Conservation (phyloP, 2,113 vertebrate genomes). For the Sinocyclocheilus anshuiensis region DNA sequence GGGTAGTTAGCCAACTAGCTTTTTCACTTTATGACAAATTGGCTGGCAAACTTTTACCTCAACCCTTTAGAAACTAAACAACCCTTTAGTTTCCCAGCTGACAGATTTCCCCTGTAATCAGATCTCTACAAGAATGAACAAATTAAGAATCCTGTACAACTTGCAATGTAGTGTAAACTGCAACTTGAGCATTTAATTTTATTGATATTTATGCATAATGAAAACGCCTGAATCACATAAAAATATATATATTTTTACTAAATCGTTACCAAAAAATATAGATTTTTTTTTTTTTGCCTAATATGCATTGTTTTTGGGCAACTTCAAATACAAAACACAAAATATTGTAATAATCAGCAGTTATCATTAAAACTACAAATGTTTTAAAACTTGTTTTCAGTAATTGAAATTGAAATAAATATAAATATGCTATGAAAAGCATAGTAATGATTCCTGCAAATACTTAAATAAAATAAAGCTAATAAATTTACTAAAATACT, state of each 20-base stretch:
- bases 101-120: neutral
- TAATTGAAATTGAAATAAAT: neutral
- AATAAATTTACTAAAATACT: neutral
- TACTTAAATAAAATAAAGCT: neutral
- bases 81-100: neutral
- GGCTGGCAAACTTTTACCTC: neutral
- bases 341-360: no score
- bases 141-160: neutral
- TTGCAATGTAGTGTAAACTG: neutral
- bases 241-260: no score
- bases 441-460: neutral
- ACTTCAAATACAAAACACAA: no score
- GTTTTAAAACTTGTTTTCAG: neutral
- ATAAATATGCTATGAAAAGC: neutral
- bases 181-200: no score
- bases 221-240: no score
- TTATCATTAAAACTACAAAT: no score
- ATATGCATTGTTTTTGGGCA: no score
- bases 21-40: neutral
- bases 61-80: neutral
- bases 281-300: no score
- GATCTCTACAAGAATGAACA: neutral
- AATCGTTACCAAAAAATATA: no score
- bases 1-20: neutral
- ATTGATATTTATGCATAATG: no score